These are phyloP conservation scores for Desoria tigrina DNA, from an alignment of 2,888 invertebrate genomes.

Conservation along the genomic window DNA sequence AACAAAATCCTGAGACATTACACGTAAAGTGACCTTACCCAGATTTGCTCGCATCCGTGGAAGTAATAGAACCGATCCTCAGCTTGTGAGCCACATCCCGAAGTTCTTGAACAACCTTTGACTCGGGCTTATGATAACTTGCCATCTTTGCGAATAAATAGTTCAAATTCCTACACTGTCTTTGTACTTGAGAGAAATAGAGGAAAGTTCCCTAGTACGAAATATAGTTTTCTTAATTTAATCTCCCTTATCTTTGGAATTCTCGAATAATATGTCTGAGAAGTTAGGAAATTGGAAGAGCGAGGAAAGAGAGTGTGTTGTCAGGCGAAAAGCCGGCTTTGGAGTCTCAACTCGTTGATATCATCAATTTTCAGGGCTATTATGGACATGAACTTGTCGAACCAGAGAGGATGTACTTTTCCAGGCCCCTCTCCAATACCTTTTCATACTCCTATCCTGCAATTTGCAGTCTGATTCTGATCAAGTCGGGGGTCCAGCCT, in stretches of 20 bases:
- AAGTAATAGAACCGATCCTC: slow-evolving; percentile 85
- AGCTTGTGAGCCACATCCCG: slow-evolving; percentile 92
- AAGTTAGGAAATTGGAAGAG: no score
- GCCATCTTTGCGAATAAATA: slow-evolving; percentile 58
- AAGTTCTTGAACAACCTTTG: slow-evolving; percentile 70
- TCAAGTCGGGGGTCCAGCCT: not conserved
- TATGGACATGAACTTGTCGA: not conserved
- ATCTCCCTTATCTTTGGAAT: not conserved
- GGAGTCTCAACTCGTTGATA: slow-evolving; percentile 28
- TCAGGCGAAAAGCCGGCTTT: slow-evolving; percentile 39
- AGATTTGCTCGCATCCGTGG: slow-evolving; percentile 93
- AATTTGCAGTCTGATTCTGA: not conserved
- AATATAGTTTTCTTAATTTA: no score
- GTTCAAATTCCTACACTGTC: not conserved
- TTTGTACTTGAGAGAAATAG: not conserved
- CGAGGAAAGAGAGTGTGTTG: slow-evolving; percentile 22
- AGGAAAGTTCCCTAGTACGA: no score
- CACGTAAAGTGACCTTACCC: no score
- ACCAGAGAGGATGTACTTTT: not conserved
- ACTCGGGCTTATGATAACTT: slow-evolving; percentile 69
- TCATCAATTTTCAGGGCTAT: slow-evolving; percentile 14
- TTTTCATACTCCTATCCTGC: no score
- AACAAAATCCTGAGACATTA: no score
- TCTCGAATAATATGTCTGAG: slow-evolving; percentile 1
- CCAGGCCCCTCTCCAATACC: no score